phyloP scores from a whole-genome alignment of 2,797 vertebrate genomes.

The Cossypha heuglini region DNA sequence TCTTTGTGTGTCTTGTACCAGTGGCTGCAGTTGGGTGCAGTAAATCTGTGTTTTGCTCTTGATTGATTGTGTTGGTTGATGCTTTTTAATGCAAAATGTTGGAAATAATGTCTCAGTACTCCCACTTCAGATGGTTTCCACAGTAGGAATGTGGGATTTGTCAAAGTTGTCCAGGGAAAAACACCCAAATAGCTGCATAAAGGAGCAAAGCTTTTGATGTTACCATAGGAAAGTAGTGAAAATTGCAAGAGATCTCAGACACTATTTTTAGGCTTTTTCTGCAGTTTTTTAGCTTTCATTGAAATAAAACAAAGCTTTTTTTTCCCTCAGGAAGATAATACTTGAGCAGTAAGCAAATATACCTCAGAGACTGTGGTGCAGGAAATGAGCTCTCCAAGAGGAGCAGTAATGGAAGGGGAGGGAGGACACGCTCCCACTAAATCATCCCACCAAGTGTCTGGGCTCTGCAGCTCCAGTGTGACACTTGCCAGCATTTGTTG shows the following conservation, averaged over 20 bases:
- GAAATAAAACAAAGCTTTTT: slow-evolving; percentile 13
- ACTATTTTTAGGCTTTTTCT: slow-evolving; percentile 35
- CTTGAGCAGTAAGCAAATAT: slow-evolving; percentile 8
- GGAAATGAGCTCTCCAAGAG: slow-evolving; percentile 18
- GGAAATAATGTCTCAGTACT: background rate
- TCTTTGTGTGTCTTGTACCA: background rate
- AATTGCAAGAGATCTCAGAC: background rate
- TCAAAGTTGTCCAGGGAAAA: background rate
- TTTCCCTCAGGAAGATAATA: background rate
- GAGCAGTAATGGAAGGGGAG: background rate
- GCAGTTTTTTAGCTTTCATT: slow-evolving; percentile 10
- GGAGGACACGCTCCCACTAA: background rate
- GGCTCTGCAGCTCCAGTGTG: background rate
- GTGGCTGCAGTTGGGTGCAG: background rate
- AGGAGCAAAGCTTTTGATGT: background rate
- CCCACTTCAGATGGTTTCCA: background rate
- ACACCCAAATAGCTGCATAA: background rate
- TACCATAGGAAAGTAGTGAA: background rate
- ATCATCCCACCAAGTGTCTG: background rate
- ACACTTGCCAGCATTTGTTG: background rate
- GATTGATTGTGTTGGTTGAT: background rate
- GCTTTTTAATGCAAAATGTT: slow-evolving; percentile 1
- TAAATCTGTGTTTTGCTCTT: background rate
- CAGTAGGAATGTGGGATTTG: background rate
- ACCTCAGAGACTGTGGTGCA: background rate